Conservation (phyloP, 2,113 vertebrate species). For the Ammodytes marinus region DNA sequence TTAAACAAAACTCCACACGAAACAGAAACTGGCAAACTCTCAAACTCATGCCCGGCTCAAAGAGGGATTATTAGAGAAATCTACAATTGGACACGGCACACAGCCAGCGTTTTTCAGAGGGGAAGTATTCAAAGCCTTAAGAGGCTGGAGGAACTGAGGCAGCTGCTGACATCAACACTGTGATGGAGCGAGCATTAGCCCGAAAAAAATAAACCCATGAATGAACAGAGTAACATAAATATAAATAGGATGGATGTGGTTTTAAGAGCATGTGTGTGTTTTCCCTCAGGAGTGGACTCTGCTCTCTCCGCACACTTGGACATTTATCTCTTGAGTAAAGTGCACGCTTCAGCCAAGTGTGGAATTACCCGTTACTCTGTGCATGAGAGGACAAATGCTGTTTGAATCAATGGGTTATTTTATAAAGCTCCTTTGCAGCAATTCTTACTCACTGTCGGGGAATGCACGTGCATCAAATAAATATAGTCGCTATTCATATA, state of each 20-base stretch:
- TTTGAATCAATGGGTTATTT: conserved; percentile 54
- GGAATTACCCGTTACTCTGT: conserved; percentile 56
- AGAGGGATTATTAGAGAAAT: conserved; percentile 50
- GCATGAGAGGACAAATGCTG: conserved; percentile 45
- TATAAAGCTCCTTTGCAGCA: conserved; percentile 46
- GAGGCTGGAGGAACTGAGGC: conserved; percentile 31
- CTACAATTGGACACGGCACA: conserved; percentile 40
- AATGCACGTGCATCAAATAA: conserved; percentile 24
- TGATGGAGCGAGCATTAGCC: conserved; percentile 32
- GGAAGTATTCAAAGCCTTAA: conserved; percentile 42
- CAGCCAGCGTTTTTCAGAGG: conserved; percentile 35
- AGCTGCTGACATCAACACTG: conserved; percentile 59
- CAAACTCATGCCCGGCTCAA: neutral
- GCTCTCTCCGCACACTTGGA: conserved; percentile 49
- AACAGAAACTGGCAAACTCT: conserved; percentile 41
- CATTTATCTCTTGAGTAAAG: conserved; percentile 42
- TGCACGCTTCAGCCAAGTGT: conserved; percentile 67
- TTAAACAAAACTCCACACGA: conserved; percentile 35
- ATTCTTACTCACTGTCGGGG: conserved; percentile 31
- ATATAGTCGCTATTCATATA: neutral
- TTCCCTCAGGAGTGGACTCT: conserved; percentile 27
- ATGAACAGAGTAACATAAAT: conserved; percentile 39
- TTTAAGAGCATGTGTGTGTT: neutral
- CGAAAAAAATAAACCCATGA: conserved; percentile 57
- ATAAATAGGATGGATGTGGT: conserved; percentile 5